Percentiles rank a stretch among this genome's conserved stretches.
phyloP scores from a whole-genome alignment of 1,140 invertebrate genomes.

The Drosophila arawakana region DNA sequence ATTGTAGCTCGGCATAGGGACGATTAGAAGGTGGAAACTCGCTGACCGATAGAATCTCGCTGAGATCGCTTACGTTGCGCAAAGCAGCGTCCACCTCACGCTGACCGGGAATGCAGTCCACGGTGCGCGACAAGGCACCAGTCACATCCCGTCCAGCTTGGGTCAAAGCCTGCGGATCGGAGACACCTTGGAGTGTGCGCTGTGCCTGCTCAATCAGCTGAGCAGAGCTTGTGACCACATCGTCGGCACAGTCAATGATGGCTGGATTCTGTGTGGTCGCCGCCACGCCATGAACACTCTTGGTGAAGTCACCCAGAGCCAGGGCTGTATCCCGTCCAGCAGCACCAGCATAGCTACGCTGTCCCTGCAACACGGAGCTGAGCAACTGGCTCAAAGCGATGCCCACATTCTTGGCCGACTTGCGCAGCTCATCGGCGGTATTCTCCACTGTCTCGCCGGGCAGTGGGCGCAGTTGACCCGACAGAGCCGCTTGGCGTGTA shows the following conservation, averaged over 20 bases:
- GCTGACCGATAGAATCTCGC: constrained; percentile 89
- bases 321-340: constrained; percentile 93
- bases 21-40: constrained; percentile 90
- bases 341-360: constrained; percentile 92
- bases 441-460: constrained; percentile 94
- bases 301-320: constrained; percentile 89
- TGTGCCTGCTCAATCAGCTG: constrained; percentile 92
- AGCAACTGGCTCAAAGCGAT: constrained; percentile 92
- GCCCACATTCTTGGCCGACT: constrained; percentile 87
- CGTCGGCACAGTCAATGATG: constrained; percentile 89
- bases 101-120: constrained; percentile 94
- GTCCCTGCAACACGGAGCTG: constrained; percentile 93
- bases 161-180: constrained; percentile 87
- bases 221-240: constrained; percentile 91
- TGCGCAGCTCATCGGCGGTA: constrained; percentile 89
- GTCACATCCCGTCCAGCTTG: constrained; percentile 87
- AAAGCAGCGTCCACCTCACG: constrained; percentile 95
- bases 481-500: constrained; percentile 90
- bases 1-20: constrained; percentile 93
- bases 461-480: constrained; percentile 90
- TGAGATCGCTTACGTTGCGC: constrained; percentile 91
- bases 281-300: constrained; percentile 90
- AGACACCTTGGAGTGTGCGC: constrained; percentile 87
- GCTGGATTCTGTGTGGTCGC: constrained; percentile 85
- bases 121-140: constrained; percentile 85